phyloP scores from a whole-genome alignment of 1,140 invertebrate species.

The Musca domestica region DNA sequence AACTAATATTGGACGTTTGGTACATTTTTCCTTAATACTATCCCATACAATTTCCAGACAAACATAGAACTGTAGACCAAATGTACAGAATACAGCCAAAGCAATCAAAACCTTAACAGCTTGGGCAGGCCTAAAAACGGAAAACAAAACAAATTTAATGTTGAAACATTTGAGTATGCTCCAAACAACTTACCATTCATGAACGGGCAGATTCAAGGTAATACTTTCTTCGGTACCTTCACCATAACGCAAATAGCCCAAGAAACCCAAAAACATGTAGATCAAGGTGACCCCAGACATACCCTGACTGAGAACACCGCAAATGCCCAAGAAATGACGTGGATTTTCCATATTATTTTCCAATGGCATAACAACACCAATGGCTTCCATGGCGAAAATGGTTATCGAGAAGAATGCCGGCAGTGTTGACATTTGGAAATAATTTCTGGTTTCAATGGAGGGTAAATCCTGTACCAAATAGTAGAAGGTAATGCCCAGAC shows the following conservation, averaged over 20 bases:
- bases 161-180: not conserved
- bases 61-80: slow-evolving; percentile 95
- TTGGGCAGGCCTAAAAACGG: slow-evolving; percentile 78
- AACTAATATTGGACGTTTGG: slow-evolving; percentile 65
- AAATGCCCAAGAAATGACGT: slow-evolving; percentile 75
- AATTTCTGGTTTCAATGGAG: slow-evolving; percentile 47
- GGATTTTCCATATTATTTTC: slow-evolving; percentile 90
- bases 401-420: slow-evolving; percentile 70
- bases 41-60: slow-evolving; percentile 81
- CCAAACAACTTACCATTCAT: slow-evolving; percentile 62
- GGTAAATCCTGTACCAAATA: slow-evolving; percentile 65
- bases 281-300: slow-evolving; percentile 83
- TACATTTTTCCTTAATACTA: slow-evolving; percentile 68
- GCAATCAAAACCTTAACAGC: slow-evolving; percentile 83
- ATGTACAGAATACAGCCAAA: slow-evolving; percentile 87
- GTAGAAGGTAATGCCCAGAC: slow-evolving; percentile 75
- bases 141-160: slow-evolving; percentile 39
- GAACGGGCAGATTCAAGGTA: slow-evolving; percentile 70
- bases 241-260: slow-evolving; percentile 82
- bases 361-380: slow-evolving; percentile 84
- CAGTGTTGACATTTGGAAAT: slow-evolving; percentile 57
- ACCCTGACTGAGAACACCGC: slow-evolving; percentile 82
- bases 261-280: slow-evolving; percentile 86
- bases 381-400: slow-evolving; percentile 84
- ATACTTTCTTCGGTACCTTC: slow-evolving; percentile 66